A percentile compares a stretch with the other conserved stretches of the same genome.
Evolutionary conservation across 2,113 vertebrate species (phyloP).

Genomic region (Amblyopsis rosae): DNA sequence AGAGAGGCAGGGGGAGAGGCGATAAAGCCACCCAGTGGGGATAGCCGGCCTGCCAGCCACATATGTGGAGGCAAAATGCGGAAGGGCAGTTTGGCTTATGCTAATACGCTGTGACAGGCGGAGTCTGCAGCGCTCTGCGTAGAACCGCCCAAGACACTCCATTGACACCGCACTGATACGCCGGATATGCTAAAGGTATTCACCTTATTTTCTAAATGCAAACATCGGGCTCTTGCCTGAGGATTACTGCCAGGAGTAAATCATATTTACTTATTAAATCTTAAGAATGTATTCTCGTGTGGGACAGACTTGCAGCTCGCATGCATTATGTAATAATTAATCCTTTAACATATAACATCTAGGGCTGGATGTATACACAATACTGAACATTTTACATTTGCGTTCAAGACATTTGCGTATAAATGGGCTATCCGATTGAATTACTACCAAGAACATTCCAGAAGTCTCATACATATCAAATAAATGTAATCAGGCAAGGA

Average conservation of each 20-base stretch:
- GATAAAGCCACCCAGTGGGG: slow-evolving; percentile 66
- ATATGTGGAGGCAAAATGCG: slow-evolving; percentile 31
- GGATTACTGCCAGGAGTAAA: too few species aligned
- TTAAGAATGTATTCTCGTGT: too few species aligned
- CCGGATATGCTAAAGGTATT: neutral
- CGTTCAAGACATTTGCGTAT: too few species aligned
- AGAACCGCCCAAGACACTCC: neutral
- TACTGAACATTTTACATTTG: too few species aligned
- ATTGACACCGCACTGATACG: neutral
- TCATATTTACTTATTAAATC: too few species aligned
- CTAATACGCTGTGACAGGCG: slow-evolving; percentile 15
- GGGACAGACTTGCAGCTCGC: too few species aligned
- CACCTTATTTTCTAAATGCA: neutral
- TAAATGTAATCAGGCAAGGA: slow-evolving; percentile 13
- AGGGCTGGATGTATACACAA: too few species aligned
- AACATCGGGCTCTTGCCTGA: too few species aligned
- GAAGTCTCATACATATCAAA: neutral
- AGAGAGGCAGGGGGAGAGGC: slow-evolving; percentile 54
- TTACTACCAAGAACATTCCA: neutral
- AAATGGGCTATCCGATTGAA: neutral
- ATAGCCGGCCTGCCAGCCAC: slow-evolving; percentile 39
- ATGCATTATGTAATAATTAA: too few species aligned
- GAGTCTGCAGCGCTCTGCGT: neutral
- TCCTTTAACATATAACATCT: too few species aligned
- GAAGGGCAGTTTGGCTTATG: slow-evolving; percentile 36